A percentile compares a stretch with the other conserved stretches of the same genome.
Conservation (phyloP, 2,888 invertebrate genomes). For the Drosophila robusta region DNA sequence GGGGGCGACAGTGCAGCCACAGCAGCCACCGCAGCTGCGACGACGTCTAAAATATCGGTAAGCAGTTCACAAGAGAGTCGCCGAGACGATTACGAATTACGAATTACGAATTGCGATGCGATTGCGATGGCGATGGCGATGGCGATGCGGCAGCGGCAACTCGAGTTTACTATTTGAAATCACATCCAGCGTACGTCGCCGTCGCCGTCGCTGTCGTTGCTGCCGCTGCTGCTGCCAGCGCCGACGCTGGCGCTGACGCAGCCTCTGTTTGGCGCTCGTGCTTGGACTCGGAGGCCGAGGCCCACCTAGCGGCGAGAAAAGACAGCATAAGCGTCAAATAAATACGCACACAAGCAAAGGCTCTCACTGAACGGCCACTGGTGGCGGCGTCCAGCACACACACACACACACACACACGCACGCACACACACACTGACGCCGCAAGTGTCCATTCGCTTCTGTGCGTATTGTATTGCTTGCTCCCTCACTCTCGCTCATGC, state of each 20-base stretch:
- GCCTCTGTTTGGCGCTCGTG: slow-evolving; percentile 62
- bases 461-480: slow-evolving; percentile 68
- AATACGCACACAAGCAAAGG: slow-evolving; percentile 21
- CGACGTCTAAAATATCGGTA: slow-evolving; percentile 39
- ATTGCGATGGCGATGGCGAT: slow-evolving; percentile 72
- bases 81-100: slow-evolving; percentile 42
- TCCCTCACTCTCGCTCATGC: slow-evolving; percentile 59
- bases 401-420: slow-evolving; percentile 26
- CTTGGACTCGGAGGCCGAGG: slow-evolving; percentile 45
- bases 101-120: slow-evolving; percentile 64
- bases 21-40: slow-evolving; percentile 12
- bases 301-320: slow-evolving; percentile 47
- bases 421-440: slow-evolving; percentile 34
- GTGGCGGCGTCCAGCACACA: slow-evolving; percentile 17
- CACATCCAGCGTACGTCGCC: slow-evolving; percentile 61
- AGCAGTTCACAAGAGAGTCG: slow-evolving; percentile 45
- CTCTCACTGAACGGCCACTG: slow-evolving; percentile 24
- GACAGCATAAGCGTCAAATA: slow-evolving; percentile 37
- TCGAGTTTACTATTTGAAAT: slow-evolving; percentile 74
- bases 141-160: slow-evolving; percentile 80
- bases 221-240: slow-evolving; percentile 25
- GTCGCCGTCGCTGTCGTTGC: slow-evolving; percentile 50
- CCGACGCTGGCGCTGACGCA: slow-evolving; percentile 14
- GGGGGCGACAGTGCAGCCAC: background rate
- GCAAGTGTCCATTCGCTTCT: slow-evolving; percentile 70